Conservation (phyloP, 1,140 invertebrate genomes). For the Leptinotarsa lineolata region DNA sequence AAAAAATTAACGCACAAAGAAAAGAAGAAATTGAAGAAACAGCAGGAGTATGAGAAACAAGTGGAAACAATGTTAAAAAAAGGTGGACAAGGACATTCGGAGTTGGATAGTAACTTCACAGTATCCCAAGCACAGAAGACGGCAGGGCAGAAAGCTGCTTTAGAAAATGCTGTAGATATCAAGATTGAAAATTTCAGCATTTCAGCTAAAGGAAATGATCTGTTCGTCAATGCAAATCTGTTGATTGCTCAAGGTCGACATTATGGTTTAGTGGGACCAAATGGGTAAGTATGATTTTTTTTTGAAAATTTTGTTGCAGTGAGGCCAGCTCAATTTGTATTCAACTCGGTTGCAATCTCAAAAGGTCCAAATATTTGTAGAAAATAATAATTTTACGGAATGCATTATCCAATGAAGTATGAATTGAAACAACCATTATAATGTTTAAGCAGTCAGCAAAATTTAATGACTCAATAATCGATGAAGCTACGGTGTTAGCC, state of each 20-base stretch:
- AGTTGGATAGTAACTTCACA: conserved; percentile 92
- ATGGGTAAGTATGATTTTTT: conserved; percentile 71
- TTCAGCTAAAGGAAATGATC: conserved; percentile 93
- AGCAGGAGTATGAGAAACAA: conserved; percentile 90
- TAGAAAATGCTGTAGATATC: conserved; percentile 96
- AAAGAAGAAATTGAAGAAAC: conserved; percentile 91
- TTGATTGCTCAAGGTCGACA: conserved; percentile 91
- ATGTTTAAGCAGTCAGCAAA: no score
- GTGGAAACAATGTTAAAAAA: conserved; percentile 87
- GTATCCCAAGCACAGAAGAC: conserved; percentile 93
- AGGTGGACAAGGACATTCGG: conserved; percentile 84
- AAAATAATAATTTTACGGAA: no score
- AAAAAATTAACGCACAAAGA: conserved; percentile 92
- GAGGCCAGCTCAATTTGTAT: no score
- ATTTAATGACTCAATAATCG: no score
- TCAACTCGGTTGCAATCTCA: no score
- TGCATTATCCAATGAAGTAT: no score
- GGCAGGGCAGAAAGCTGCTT: conserved; percentile 76
- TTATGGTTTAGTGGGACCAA: conserved; percentile 98
- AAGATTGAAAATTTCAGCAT: conserved; percentile 99
- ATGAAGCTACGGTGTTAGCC: no score
- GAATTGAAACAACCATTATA: no score
- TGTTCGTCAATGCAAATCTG: conserved; percentile 96
- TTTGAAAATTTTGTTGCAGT: no score
- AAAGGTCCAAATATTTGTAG: no score